These are phyloP conservation scores for Microtus richardsoni DNA, from an alignment of 2,113 vertebrate species.

Conservation along the genomic window DNA sequence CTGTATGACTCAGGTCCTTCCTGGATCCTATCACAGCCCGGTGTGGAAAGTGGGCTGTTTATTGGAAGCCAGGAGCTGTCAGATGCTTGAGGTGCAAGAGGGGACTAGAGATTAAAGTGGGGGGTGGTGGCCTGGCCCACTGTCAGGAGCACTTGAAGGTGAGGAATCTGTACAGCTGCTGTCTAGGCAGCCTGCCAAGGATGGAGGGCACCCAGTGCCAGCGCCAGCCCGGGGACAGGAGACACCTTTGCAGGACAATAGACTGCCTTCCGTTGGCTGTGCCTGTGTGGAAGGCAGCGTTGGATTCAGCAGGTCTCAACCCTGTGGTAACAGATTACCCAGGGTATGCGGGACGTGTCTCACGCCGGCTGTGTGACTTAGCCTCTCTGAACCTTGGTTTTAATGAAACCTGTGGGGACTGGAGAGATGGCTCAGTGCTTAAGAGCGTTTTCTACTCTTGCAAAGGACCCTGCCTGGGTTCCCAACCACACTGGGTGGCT, in stretches of 20 bases:
- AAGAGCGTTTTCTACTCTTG: too few relatives aligned
- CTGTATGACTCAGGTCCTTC: conserved; percentile 35
- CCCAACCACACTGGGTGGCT: neutral
- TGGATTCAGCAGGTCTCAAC: neutral
- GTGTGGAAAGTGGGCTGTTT: neutral
- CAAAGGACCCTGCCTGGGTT: neutral
- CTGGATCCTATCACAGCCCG: conserved; percentile 7
- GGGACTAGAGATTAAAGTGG: neutral
- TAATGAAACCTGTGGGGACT: neutral
- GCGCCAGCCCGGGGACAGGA: neutral
- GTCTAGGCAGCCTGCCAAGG: conserved; percentile 55
- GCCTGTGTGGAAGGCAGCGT: neutral
- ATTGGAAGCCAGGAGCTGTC: neutral
- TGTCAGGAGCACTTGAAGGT: conserved; percentile 41
- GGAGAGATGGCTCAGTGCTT: neutral
- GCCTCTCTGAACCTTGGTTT: neutral
- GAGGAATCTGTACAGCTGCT: conserved; percentile 66
- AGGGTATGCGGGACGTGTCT: neutral
- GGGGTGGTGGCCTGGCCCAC: neutral
- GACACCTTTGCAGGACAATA: neutral
- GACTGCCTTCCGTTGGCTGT: neutral
- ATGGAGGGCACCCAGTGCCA: neutral
- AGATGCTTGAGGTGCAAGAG: neutral
- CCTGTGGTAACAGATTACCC: neutral
- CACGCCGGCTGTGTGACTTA: neutral